Evolutionary conservation across 2,113 vertebrate species (phyloP), one percentile per base, ranked within the genome.

Genomic region (Poeciliopsis prolifica): DNA sequence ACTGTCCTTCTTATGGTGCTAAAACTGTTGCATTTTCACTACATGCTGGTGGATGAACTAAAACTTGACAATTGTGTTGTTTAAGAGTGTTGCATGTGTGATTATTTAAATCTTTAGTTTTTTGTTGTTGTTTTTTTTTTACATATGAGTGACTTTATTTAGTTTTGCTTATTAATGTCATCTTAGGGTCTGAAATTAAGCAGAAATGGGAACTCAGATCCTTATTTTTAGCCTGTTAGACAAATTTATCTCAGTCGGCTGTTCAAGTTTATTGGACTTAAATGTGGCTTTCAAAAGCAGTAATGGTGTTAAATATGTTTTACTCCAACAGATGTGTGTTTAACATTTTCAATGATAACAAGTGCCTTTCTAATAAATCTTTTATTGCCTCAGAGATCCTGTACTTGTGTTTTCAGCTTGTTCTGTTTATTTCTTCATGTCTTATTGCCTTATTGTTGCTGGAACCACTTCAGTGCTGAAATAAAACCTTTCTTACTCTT

Each of bases 301-400:
- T 1, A 67, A 44, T 42, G 14, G n/a, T 28, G n/a, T 67, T 15
- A 29, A 44, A 40, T 13, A 14, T 58, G 5, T 58, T 58, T 24
- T 58, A 29, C n/a, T 11, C 22, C 29, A 4, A n/a, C 3, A 35
- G 4, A 17, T 35, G 8, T 33, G 5, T 40, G 33, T 70, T 9
- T 14, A 40, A 61, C n/a, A 28, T 15, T n/a, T 19, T 3, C 22
- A 17, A 1, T 35, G 22, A n/a, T 35, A 8, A 37, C 15, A 78
- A 14, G 62, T 84, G 67, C 74, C 72, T 79, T 84, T 75, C 2
- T 76, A 68, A 81, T 89, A 87, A 93, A 87, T 51, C 2, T 65
- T 72, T 79, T 61, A 68, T 70, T 84, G 68, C 64, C 74, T 85
- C 64, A 40, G 30, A 72, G 71, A 42, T 9, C 61, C 2, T 79